phyloP scores from a whole-genome alignment of 2,888 invertebrate genomes.

The Bedellia somnulentella region DNA sequence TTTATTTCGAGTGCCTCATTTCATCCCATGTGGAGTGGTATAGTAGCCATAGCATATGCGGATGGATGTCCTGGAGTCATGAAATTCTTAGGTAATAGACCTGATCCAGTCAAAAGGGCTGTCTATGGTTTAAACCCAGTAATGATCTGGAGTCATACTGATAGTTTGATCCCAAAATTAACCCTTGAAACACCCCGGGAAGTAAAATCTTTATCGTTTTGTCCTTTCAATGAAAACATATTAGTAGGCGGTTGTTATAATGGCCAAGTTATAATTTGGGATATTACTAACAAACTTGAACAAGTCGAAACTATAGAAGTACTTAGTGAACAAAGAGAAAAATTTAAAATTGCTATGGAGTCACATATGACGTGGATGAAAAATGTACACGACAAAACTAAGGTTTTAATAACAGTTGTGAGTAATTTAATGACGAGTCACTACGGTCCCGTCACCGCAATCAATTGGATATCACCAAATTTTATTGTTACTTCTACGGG shows the following conservation, averaged over 20 bases:
- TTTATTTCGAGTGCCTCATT: slow-evolving; percentile 67
- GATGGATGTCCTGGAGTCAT: slow-evolving; percentile 54
- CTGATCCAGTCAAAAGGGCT: slow-evolving; percentile 54
- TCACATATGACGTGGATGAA: slow-evolving; percentile 72
- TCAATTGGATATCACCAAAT: slow-evolving; percentile 70
- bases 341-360: slow-evolving; percentile 62
- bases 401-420: slow-evolving; percentile 62
- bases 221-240: slow-evolving; percentile 69
- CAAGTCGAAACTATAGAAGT: slow-evolving; percentile 65
- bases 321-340: slow-evolving; percentile 64
- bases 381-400: slow-evolving; percentile 55
- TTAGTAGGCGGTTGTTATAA: slow-evolving; percentile 72
- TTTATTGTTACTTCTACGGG: slow-evolving; percentile 64
- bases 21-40: slow-evolving; percentile 73
- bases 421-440: slow-evolving; percentile 67
- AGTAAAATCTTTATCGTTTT: slow-evolving; percentile 67
- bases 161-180: slow-evolving; percentile 69
- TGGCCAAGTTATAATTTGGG: slow-evolving; percentile 74
- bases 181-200: slow-evolving; percentile 69
- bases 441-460: slow-evolving; percentile 62
- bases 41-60: slow-evolving; percentile 68
- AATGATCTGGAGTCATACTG: slow-evolving; percentile 74
- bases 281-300: slow-evolving; percentile 64
- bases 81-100: slow-evolving; percentile 31
- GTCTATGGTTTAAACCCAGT: slow-evolving; percentile 67